A percentile compares a stretch with the other conserved stretches of the same genome.
These are phyloP conservation scores for Parazoanthus darwini DNA, from an alignment of 92 coral and sea anemone genomes.

Conservation along the genomic window DNA sequence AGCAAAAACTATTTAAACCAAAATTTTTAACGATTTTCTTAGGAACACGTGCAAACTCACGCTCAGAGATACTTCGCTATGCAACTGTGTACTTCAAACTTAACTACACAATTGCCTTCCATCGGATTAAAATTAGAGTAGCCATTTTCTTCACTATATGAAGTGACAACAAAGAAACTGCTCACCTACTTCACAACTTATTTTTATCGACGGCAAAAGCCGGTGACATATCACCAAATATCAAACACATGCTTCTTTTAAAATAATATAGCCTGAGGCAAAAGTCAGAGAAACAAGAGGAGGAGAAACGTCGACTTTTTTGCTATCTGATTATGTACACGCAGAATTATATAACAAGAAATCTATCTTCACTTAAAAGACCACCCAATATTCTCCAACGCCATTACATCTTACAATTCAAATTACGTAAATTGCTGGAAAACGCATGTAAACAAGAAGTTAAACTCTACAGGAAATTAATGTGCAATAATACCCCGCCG, in stretches of 20 bases:
- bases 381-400: conserved; percentile 12
- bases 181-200: neutral
- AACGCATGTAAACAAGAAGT: conserved; percentile 9
- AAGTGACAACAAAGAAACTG: neutral
- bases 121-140: neutral
- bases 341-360: neutral
- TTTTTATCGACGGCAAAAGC: neutral
- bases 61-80: too few relatives aligned
- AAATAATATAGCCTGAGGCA: neutral
- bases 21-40: too few relatives aligned
- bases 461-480: conserved; percentile 38
- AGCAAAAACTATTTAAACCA: neutral
- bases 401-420: conserved; percentile 32
- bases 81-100: neutral
- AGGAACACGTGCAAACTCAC: too few relatives aligned
- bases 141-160: neutral
- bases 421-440: conserved; percentile 16
- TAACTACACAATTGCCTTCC: neutral
- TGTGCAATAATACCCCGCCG: conserved; percentile 32
- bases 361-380: neutral
- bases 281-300: neutral
- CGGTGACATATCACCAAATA: neutral
- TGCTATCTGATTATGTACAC: neutral
- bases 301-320: neutral
- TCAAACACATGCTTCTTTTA: neutral